A percentile compares a stretch with the other conserved stretches of the same genome.
phyloP scores from a whole-genome alignment of 2,888 invertebrate genomes.

The Tetropium fuscum region DNA sequence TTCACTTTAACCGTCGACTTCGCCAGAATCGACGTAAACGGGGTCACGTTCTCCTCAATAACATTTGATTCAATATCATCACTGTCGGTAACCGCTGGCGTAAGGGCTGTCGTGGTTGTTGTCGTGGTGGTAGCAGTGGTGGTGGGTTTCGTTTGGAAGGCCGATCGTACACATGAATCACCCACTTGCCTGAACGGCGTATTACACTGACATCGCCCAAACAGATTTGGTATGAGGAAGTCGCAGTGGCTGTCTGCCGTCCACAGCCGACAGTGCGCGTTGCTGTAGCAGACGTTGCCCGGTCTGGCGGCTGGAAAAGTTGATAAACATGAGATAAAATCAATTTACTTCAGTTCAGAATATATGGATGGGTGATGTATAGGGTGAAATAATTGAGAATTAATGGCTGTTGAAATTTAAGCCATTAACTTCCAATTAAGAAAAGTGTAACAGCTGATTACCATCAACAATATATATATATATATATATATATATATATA shows the following conservation, averaged over 20 bases:
- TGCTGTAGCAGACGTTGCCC: conserved; percentile 90
- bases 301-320: conserved; percentile 82
- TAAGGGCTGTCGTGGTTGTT: conserved; percentile 6
- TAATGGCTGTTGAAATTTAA: too few relatives aligned
- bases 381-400: not conserved
- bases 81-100: conserved; percentile 19
- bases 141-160: conserved; percentile 60
- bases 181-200: conserved; percentile 74
- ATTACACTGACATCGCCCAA: conserved; percentile 89
- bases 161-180: conserved; percentile 72
- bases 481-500: too few relatives aligned
- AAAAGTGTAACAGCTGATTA: too few relatives aligned
- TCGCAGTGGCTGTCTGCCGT: conserved; percentile 88
- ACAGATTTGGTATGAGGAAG: conserved; percentile 89
- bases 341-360: too few relatives aligned
- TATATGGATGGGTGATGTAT: too few relatives aligned
- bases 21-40: not conserved
- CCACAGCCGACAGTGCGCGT: conserved; percentile 89
- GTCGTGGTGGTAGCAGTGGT: conserved; percentile 28
- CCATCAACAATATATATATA: too few relatives aligned
- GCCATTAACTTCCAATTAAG: too few relatives aligned
- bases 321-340: not conserved
- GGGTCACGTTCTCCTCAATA: conserved; percentile 26
- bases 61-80: conserved; percentile 40
- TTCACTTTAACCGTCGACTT: conserved; percentile 20